These are phyloP conservation scores for Lasioglossum lativentre DNA, from an alignment of 2,888 invertebrate species.

Conservation along the genomic window DNA sequence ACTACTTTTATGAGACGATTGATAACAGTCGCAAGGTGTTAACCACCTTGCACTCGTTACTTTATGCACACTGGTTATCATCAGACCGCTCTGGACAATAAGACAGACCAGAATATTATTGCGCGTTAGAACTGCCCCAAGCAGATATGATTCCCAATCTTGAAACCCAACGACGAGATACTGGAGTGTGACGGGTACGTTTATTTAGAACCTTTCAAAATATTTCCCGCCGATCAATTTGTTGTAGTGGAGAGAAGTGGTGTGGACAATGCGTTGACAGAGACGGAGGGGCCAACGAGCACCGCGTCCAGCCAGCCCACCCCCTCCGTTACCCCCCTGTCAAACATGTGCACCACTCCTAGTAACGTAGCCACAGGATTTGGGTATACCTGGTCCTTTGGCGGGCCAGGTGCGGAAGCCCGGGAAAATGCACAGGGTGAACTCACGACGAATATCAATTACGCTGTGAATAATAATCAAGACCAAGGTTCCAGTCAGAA, in stretches of 20 bases:
- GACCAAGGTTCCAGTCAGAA: constrained; percentile 83
- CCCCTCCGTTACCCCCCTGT: constrained; percentile 79
- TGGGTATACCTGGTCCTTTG: constrained; percentile 83
- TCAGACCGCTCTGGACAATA: constrained; percentile 15
- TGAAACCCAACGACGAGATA: constrained; percentile 76
- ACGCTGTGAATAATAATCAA: constrained; percentile 83
- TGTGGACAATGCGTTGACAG: constrained; percentile 82
- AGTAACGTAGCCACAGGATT: constrained; percentile 83
- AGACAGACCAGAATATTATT: constrained; percentile 17
- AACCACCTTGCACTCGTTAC: constrained; percentile 32
- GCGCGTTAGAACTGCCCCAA: constrained; percentile 3
- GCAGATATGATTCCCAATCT: constrained; percentile 78
- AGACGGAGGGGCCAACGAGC: constrained; percentile 76
- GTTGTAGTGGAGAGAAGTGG: constrained; percentile 82
- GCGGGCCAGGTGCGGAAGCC: constrained; percentile 81
- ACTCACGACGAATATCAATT: constrained; percentile 81
- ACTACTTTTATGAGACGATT: constrained; percentile 41
- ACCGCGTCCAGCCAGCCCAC: constrained; percentile 76
- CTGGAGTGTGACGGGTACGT: constrained; percentile 84
- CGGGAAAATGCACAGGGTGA: constrained; percentile 81
- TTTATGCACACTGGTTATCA: constrained; percentile 1
- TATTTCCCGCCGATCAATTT: constrained; percentile 83
- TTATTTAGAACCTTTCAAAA: constrained; percentile 83
- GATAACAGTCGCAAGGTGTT: constrained; percentile 41
- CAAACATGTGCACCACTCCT: constrained; percentile 84